Percentiles rank a stretch among this genome's conserved stretches.
phyloP scores from a whole-genome alignment of 2,797 vertebrate genomes.

The Ctenopoma kingsleyae region DNA sequence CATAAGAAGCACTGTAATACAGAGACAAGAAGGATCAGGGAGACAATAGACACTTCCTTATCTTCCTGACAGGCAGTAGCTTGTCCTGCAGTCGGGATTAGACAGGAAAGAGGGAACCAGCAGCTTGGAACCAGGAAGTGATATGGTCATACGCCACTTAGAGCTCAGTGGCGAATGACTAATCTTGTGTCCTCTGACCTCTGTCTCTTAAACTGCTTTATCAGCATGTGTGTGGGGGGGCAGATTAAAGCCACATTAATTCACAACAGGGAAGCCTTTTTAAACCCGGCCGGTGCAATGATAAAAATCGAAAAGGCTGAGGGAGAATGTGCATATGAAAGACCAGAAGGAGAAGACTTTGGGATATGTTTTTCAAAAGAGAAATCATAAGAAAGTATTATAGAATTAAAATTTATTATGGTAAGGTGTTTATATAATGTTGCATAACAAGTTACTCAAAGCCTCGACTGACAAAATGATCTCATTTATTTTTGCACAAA shows the following conservation, averaged over 20 bases:
- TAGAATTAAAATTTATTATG: not conserved
- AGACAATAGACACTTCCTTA: conserved; percentile 71
- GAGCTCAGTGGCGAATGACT: conserved; percentile 69
- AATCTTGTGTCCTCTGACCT: conserved; percentile 69
- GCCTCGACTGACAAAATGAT: not conserved
- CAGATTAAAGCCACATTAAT: conserved; percentile 80
- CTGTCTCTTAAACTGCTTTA: conserved; percentile 52
- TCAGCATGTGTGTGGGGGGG: conserved; percentile 54
- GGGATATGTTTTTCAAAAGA: not conserved
- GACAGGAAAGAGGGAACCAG: conserved; percentile 45
- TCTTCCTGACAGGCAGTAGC: conserved; percentile 60
- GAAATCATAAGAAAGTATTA: not conserved
- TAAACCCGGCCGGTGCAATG: conserved; percentile 47
- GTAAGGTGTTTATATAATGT: not conserved
- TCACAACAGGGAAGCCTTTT: conserved; percentile 70
- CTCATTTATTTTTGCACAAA: not conserved
- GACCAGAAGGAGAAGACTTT: not conserved
- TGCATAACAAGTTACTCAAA: conserved; percentile 3
- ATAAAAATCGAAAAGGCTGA: conserved; percentile 58
- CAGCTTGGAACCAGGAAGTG: conserved; percentile 73
- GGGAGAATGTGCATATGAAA: conserved; percentile 20
- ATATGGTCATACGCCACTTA: conserved; percentile 39
- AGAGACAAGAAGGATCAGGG: conserved; percentile 55
- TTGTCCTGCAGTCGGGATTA: conserved; percentile 61
- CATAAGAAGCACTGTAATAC: conserved; percentile 30